Conservation (phyloP, 2,113 vertebrate species). For the Petrocephalus zakoni region DNA sequence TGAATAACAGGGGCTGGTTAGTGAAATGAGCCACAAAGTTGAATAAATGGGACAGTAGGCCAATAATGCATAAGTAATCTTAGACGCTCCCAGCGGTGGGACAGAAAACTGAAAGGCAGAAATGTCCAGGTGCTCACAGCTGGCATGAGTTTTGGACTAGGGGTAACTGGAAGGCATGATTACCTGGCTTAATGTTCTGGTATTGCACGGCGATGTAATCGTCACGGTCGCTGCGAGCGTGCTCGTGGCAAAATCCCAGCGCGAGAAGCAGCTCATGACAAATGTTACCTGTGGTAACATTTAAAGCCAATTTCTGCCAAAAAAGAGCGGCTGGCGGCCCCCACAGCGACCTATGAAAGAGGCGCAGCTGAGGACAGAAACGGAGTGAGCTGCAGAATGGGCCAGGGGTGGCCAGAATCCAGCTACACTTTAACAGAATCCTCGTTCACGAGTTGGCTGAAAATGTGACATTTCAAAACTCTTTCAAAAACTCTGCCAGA, state of each 20-base stretch:
- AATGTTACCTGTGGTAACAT: constrained; percentile 54
- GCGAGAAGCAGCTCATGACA: constrained; percentile 68
- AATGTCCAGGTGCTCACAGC: neutral
- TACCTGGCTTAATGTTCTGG: constrained; percentile 56
- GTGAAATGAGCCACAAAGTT: neutral
- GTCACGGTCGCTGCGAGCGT: constrained; percentile 58
- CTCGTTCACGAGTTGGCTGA: neutral
- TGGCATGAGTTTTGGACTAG: neutral
- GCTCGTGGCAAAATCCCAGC: constrained; percentile 70
- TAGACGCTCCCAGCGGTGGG: neutral
- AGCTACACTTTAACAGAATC: neutral
- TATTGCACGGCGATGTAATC: constrained; percentile 47
- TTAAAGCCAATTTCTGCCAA: constrained; percentile 53
- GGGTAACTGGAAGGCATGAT: neutral
- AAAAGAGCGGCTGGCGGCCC: constrained; percentile 53
- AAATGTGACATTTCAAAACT: neutral
- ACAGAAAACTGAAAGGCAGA: neutral
- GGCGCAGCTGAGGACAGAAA: constrained; percentile 56
- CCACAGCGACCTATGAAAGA: constrained; percentile 57
- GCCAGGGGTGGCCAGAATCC: accelerated
- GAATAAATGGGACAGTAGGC: neutral
- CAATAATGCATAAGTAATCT: neutral
- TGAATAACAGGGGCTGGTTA: neutral
- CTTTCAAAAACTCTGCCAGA: neutral
- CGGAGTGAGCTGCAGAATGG: neutral